A percentile compares a stretch with the other conserved stretches of the same genome.
phyloP scores from a whole-genome alignment of 92 coral and sea anemone genomes.

The Porites rus region DNA sequence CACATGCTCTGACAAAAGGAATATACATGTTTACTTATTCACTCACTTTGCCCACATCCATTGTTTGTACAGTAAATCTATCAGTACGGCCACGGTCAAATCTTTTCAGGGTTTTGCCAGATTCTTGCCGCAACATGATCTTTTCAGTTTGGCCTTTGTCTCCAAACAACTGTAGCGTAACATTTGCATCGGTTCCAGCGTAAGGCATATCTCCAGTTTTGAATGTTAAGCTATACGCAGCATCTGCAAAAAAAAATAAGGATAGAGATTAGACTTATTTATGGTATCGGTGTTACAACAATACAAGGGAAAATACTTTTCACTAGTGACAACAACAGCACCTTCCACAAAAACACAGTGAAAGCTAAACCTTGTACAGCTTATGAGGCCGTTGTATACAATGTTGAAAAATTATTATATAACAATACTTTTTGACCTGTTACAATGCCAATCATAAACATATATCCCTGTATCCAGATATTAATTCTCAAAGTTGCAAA shows the following conservation, averaged over 20 bases:
- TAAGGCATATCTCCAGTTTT: constrained; percentile 92
- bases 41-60: constrained; percentile 96
- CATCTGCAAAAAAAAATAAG: constrained; percentile 56
- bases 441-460: too few relatives aligned
- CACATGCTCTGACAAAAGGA: background rate
- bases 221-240: constrained; percentile 86
- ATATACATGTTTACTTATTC: background rate
- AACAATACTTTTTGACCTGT: too few relatives aligned
- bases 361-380: background rate
- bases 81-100: constrained; percentile 95
- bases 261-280: too few relatives aligned
- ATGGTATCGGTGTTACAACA: background rate
- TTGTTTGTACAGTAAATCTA: constrained; percentile 92
- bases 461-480: too few relatives aligned
- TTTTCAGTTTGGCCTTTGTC: constrained; percentile 94
- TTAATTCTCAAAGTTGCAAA: too few relatives aligned
- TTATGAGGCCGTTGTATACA: too few relatives aligned
- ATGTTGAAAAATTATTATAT: too few relatives aligned
- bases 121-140: constrained; percentile 90
- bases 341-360: background rate
- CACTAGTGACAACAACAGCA: too few relatives aligned
- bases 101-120: constrained; percentile 83
- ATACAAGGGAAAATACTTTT: background rate
- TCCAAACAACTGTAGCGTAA: constrained; percentile 93
- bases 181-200: constrained; percentile 98